A percentile compares a stretch with the other conserved stretches of the same genome.
phyloP scores from a whole-genome alignment of 2,797 vertebrate genomes.

The Ataeniobius toweri region DNA sequence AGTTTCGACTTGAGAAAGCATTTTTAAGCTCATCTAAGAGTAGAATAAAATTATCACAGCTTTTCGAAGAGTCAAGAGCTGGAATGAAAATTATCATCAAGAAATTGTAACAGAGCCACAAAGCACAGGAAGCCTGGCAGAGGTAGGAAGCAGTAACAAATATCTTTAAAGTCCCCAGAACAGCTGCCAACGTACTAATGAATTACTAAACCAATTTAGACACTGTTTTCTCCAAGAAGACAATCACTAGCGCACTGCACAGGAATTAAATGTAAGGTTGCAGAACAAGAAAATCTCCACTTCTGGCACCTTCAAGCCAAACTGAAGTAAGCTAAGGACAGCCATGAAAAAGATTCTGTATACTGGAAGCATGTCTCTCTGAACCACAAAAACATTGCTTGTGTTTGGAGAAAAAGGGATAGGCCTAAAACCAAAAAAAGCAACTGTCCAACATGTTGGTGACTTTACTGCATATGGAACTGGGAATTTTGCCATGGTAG shows the following conservation, averaged over 20 bases:
- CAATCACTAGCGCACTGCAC: neutral
- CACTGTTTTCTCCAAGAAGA: neutral
- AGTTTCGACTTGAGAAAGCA: neutral
- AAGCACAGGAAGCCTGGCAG: neutral
- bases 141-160: neutral
- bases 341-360: neutral
- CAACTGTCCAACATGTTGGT: no score
- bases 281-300: neutral
- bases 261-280: no score
- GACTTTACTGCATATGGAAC: no score
- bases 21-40: neutral
- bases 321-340: neutral
- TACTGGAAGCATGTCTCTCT: neutral
- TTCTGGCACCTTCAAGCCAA: neutral
- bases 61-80: no score
- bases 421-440: no score
- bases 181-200: neutral
- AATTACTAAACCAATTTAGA: neutral
- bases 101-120: no score
- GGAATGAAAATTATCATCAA: no score
- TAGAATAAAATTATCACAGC: no score
- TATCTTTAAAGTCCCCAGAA: neutral
- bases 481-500: no score
- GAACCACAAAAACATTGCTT: no score
- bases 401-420: no score